Conservation (phyloP, 2,888 invertebrate species). For the Apodemia hepburni region DNA sequence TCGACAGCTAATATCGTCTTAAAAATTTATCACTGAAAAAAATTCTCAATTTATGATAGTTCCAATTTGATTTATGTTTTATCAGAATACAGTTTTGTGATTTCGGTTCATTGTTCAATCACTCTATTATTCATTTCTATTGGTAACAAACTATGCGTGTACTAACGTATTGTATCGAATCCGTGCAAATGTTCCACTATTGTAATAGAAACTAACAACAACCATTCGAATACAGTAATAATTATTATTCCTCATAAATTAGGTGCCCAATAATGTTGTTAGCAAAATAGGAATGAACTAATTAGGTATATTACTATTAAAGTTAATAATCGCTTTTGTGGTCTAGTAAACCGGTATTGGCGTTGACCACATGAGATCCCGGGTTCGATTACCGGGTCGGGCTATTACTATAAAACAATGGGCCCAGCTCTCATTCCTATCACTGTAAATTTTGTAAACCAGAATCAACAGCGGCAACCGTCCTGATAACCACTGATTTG, state of each 20-base stretch:
- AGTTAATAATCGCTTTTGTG: neutral
- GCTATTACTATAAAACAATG: too few relatives aligned
- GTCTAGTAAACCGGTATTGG: too few relatives aligned
- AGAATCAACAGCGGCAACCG: too few relatives aligned
- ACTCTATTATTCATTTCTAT: constrained; percentile 19
- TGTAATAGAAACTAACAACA: constrained; percentile 20
- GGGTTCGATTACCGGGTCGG: too few relatives aligned
- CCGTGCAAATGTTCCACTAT: constrained; percentile 14
- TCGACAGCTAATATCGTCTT: neutral
- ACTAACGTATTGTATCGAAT: constrained; percentile 18
- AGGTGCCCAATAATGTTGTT: constrained; percentile 8
- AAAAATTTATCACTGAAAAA: neutral
- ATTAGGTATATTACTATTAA: neutral
- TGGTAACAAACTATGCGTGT: constrained; percentile 16
- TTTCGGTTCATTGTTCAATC: constrained; percentile 7
- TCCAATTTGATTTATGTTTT: constrained; percentile 5
- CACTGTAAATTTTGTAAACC: too few relatives aligned
- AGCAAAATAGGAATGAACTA: neutral
- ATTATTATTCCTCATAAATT: constrained; percentile 10
- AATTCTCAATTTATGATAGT: neutral
- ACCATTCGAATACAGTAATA: neutral
- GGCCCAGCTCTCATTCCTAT: too few relatives aligned
- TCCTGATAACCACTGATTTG: too few relatives aligned
- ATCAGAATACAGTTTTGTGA: constrained; percentile 11
- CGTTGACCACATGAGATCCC: too few relatives aligned